Base-by-base conservation (phyloP, 2,888 invertebrate species). In the Harmothoe impar region DNA sequence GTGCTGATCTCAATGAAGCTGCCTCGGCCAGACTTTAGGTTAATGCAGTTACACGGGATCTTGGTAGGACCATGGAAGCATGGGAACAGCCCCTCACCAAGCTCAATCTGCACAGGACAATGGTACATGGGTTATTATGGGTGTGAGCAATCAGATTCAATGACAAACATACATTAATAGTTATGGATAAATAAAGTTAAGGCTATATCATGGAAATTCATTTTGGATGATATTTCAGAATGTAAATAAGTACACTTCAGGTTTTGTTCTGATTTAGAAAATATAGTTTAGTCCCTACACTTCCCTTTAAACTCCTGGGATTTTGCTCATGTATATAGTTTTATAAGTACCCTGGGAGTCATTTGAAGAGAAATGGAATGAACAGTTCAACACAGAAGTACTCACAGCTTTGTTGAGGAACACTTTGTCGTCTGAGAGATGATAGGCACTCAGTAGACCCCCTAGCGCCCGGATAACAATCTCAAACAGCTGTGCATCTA, bases 391-490 rank as follows among this genome's bases (percentile, higher is more conserved):
- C 54, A 52, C 10, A n/a, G 62, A 62, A 15, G 20, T n/a, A 94
- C 96, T 95, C 93, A 96, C 98, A 89, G 99, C 98, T 97, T 98
- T 99, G 56, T 97, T 97, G 25, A 98, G 96, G 95, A 98, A 99
- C 96, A 99, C 97, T 92, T 97, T 97, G 94, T 99, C 98, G 85
- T 97, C 97, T 35, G 98, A 97, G 91, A 99, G 97, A 96, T 99
- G 98, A 96, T 98, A 99, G 90, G 98, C 97, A 91, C 98, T 97
- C 62, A 99, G 96, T 90, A 99, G 96, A 31, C 99, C 98, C 25
- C 99, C 99, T 35, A 99, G 96, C 3, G 99, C 98, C 93, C 99
- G 97, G 93, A 99, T 99, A 0, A 99, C 98, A 31, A 98, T 98
- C 97, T 99, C 99, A 92, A 92, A 92, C 77, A 93, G 88, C 84